These are phyloP conservation scores for Rhyacophila brunnea DNA, from an alignment of 1,140 invertebrate genomes.

Conservation along the genomic window DNA sequence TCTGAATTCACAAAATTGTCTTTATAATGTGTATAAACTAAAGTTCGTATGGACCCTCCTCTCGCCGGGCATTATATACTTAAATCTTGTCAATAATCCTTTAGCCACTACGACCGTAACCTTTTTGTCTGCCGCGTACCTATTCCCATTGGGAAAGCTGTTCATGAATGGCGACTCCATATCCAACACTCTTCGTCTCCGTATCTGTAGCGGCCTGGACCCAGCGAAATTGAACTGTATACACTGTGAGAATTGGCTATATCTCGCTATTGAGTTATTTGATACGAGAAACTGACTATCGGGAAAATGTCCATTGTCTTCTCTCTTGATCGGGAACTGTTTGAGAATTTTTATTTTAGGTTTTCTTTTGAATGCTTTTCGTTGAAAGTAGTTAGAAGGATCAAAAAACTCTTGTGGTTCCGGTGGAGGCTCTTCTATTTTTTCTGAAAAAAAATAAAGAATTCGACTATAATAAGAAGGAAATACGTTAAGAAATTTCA, in stretches of 20 bases:
- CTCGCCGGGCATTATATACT: constrained; percentile 29
- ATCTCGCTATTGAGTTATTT: neutral
- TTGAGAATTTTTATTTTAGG: constrained; percentile 18
- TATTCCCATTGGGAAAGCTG: constrained; percentile 30
- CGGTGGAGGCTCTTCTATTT: constrained; percentile 19
- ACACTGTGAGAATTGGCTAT: neutral
- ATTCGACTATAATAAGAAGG: too few relatives aligned
- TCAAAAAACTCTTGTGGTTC: constrained; percentile 8
- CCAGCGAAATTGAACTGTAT: constrained; percentile 27
- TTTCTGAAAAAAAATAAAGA: constrained; percentile 15
- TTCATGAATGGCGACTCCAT: constrained; percentile 10
- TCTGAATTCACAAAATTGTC: neutral
- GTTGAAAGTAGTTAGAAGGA: constrained; percentile 9
- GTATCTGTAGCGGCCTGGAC: constrained; percentile 12
- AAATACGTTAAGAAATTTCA: too few relatives aligned
- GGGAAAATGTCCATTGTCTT: constrained; percentile 8
- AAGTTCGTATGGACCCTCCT: constrained; percentile 15
- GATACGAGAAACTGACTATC: constrained; percentile 21
- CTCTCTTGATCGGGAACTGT: constrained; percentile 20
- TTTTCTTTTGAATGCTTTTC: constrained; percentile 27
- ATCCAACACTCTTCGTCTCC: constrained; percentile 8
- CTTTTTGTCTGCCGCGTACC: constrained; percentile 26
- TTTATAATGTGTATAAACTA: constrained; percentile 13
- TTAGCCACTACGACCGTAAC: constrained; percentile 22
- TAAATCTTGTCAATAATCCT: constrained; percentile 27